Evolutionary conservation across 2,888 invertebrate genomes (phyloP), one percentile per base, ranked within the genome.

Genomic region (Calliphora vomitoria): DNA sequence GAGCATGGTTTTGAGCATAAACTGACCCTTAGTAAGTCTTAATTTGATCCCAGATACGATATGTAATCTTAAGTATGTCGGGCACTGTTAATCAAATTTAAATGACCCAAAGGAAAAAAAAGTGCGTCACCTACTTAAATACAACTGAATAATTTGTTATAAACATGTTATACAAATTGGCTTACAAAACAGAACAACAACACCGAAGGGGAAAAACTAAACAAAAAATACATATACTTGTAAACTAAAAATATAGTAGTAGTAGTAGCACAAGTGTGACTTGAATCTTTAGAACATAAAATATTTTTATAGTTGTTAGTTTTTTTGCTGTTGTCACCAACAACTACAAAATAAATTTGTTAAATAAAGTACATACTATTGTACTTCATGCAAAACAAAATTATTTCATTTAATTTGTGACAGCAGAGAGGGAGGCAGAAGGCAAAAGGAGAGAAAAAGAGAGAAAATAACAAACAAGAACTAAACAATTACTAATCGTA

Each of bases 401-500:
- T 50, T 50, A 50, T n/a, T 50, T 50, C 50, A 50, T 50, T 50
- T 50, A 50, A 55, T 55, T 13, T 8, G 8, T 10, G 20, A 55
- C 5, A 4, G 18, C 18, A 18, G 53, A 25, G 0, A 58, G 15
- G 8, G 4, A 25, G 44, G 13, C 18, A 8, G 18, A 4, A 3
- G 5, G 5, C 58, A 8, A 13, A 44, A 13, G 15, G 53, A 18
- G 60, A 47, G 8, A 4, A 0, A 25, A 6, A 11, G 41, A 38
- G n/a, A 31, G 5, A 58, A 66, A 38, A 38, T 11, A 41, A 35
- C 50, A 79, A 44, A 62, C 35, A 60, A 60, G 8, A 31, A 60
- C 31, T 68, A 71, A 68, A 68, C 20, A 75, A 50, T 58, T 60
- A 31, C 35, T 68, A 75, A 75, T 68, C 60, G 35, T 50, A n/a